A percentile compares a stretch with the other conserved stretches of the same genome.
phyloP scores from a whole-genome alignment of 2,888 invertebrate genomes.

The Drosophila greeni region DNA sequence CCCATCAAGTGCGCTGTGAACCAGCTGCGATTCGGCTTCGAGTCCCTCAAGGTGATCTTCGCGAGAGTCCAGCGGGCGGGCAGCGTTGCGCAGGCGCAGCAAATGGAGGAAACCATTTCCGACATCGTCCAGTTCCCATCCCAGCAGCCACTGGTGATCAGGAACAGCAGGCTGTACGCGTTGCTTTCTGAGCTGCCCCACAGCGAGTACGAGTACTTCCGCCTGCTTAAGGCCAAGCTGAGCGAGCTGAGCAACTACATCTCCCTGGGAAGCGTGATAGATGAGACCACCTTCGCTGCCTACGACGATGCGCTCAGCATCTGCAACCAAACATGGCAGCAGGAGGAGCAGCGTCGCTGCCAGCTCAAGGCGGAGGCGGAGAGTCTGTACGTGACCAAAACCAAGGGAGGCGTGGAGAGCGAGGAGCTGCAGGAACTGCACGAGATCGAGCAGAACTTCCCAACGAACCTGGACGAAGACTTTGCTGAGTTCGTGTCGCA shows the following conservation, averaged over 20 bases:
- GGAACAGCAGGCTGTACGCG: conserved; percentile 68
- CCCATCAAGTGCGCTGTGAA: conserved; percentile 85
- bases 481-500: conserved; percentile 84
- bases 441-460: conserved; percentile 86
- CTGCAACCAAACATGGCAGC: conserved; percentile 86
- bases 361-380: conserved; percentile 86
- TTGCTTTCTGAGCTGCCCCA: conserved; percentile 69
- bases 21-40: conserved; percentile 84
- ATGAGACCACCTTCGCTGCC: conserved; percentile 78
- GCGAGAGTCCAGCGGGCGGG: conserved; percentile 75
- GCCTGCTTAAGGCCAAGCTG: conserved; percentile 84
- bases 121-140: conserved; percentile 76
- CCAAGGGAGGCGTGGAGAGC: conserved; percentile 83
- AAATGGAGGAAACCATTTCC: conserved; percentile 63
- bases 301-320: conserved; percentile 81
- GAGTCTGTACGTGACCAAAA: conserved; percentile 86
- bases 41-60: conserved; percentile 81
- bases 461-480: conserved; percentile 84
- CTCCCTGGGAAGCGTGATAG: conserved; percentile 80
- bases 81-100: conserved; percentile 59
- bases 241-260: conserved; percentile 85
- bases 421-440: conserved; percentile 84
- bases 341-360: conserved; percentile 85
- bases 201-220: conserved; percentile 74
- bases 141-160: conserved; percentile 61